These are phyloP conservation scores for Oplegnathus fasciatus DNA, from an alignment of 2,113 vertebrate species.

Conservation along the genomic window DNA sequence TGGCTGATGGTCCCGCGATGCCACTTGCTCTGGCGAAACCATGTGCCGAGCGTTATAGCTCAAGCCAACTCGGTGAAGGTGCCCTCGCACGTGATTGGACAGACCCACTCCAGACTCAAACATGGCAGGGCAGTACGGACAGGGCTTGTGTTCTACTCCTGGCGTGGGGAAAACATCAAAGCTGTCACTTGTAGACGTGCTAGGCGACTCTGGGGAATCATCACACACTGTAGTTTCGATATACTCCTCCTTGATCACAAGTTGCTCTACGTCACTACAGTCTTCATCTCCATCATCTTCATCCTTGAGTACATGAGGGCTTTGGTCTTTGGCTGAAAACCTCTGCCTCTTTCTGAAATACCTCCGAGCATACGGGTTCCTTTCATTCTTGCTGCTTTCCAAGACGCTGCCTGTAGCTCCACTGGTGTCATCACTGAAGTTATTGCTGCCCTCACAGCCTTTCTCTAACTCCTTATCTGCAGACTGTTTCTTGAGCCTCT, in stretches of 20 bases:
- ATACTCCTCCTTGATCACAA: conserved; percentile 81
- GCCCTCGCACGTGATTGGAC: conserved; percentile 95
- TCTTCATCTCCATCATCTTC: conserved; percentile 65
- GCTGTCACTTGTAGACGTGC: conserved; percentile 31
- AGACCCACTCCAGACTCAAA: conserved; percentile 95
- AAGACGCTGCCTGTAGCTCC: conserved; percentile 66
- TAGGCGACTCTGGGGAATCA: conserved; percentile 38
- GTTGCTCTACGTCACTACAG: conserved; percentile 72
- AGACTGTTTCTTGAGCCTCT: conserved; percentile 70
- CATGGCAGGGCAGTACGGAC: conserved; percentile 93
- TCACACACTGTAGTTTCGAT: conserved; percentile 63
- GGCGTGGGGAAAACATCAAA: conserved; percentile 49
- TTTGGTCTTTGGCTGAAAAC: conserved; percentile 64
- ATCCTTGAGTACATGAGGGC: conserved; percentile 25
- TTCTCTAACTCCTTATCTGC: conserved; percentile 75
- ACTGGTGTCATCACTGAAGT: conserved; percentile 51
- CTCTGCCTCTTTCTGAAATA: conserved; percentile 71
- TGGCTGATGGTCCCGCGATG: conserved; percentile 91
- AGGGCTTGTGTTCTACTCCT: conserved; percentile 89
- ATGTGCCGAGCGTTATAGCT: conserved; percentile 95
- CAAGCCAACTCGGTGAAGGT: conserved; percentile 93
- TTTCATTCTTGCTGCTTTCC: conserved; percentile 67
- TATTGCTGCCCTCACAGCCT: conserved; percentile 56
- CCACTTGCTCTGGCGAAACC: conserved; percentile 94
- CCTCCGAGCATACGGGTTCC: conserved; percentile 63